These are phyloP conservation scores for Luidia sarsii DNA, from an alignment of 53 echinoderm and acorn worm species.

Conservation along the genomic window DNA sequence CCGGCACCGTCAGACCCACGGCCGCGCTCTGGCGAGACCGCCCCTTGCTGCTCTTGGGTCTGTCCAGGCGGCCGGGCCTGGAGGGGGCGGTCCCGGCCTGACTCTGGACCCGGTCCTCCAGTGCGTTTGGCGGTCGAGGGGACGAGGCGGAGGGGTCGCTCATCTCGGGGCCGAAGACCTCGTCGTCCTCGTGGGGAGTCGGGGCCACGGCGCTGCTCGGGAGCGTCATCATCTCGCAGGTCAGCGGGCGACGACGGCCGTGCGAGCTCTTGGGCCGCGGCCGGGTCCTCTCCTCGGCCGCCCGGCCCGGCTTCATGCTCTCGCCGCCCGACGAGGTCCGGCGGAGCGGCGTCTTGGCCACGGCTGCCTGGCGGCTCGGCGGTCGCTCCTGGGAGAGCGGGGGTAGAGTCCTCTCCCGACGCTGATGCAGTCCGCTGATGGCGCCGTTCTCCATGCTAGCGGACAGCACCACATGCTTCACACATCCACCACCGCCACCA, in stretches of 20 bases:
- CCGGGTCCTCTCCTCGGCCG: background rate
- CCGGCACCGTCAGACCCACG: too few species aligned
- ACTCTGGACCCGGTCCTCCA: background rate
- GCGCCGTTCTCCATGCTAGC: background rate
- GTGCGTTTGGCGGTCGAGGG: background rate
- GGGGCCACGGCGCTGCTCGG: slow-evolving; percentile 13
- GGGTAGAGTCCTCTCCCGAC: slow-evolving; percentile 27
- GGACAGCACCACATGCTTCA: background rate
- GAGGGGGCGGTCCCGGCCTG: background rate
- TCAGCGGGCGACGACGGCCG: slow-evolving; percentile 27
- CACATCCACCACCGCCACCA: background rate
- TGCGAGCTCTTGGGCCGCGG: slow-evolving; percentile 40
- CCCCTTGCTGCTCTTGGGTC: slow-evolving; percentile 52
- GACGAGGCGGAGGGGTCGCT: background rate
- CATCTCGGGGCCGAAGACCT: background rate
- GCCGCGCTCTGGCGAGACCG: slow-evolving; percentile 13
- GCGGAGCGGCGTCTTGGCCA: slow-evolving; percentile 31
- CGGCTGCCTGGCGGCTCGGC: background rate
- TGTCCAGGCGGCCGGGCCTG: background rate
- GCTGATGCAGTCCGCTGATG: too few species aligned
- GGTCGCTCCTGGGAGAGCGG: slow-evolving; percentile 40
- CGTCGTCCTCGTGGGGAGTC: background rate
- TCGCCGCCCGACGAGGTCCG: slow-evolving; percentile 23
- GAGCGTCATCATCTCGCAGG: slow-evolving; percentile 25
- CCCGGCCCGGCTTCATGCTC: background rate